Evolutionary conservation across 2,797 vertebrate species (phyloP), one percentile per base, ranked within the genome.

Genomic region (Enteromius paludinosus): DNA sequence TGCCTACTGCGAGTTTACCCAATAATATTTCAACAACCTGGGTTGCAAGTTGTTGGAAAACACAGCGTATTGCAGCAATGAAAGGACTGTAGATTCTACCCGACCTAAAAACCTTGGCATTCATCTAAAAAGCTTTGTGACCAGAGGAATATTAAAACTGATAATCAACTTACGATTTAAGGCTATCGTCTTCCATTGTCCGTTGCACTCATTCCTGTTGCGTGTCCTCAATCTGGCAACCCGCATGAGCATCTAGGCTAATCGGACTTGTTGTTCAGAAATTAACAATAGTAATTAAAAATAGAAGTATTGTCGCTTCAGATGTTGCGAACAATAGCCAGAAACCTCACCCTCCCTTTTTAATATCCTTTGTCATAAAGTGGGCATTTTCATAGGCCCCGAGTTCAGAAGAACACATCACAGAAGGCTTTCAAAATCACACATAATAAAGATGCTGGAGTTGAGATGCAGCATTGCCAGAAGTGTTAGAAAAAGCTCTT

Each of bases 401-500:
- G 35, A 73, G 75, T 75, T 84, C 71, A 83, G 73, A 70, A 80
- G 74, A 81, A 78, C 79, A 82, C 84, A 73, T 78, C 82, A 81
- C 72, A 82, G 59, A 83, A 87, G 83, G 87, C 85, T 91, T 87
- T 90, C 83, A 91, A 92, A 87, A 86, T 90, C 88, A 74, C 92
- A 93, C 92, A 89, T 93, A 89, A 90, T 92, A 91, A 92, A 93
- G 85, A 87, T 79, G 61, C 80, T 66, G 86, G 88, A 89, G 85
- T 18, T 52, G 20, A 73, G 52, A 47, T 74, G 70, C 69, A 15
- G 74, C 30, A 3, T 75, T 88, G 89, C 89, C 89, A 82, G 85
- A 74, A 87, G 84, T 82, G 86, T 88, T 90, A 84, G 80, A 88
- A 91, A 90, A 84, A 20, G 52, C 62, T 62, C 2, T 12, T 28